Evolutionary conservation across 2,888 invertebrate genomes (phyloP).

Genomic region (Lathronympha strigana): DNA sequence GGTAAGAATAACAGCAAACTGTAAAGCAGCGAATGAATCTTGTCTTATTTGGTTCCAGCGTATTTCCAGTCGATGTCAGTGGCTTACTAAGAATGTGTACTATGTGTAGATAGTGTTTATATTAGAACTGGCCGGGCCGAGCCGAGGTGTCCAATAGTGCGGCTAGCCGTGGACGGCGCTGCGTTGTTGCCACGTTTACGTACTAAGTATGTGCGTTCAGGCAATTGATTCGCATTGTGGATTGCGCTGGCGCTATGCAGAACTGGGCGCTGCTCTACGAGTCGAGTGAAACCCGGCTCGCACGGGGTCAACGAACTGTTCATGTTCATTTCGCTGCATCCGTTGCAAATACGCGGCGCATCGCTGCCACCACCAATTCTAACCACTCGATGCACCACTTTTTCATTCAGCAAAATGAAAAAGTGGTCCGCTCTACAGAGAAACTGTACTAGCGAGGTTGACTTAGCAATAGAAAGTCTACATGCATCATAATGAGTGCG

Average conservation of each 20-base stretch:
- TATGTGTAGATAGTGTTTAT: conserved; percentile 40
- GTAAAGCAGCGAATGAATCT: conserved; percentile 5
- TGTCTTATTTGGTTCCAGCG: conserved; percentile 25
- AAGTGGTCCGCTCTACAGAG: conserved; percentile 67
- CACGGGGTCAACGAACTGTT: conserved; percentile 80
- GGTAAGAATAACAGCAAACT: not conserved
- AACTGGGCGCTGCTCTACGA: conserved; percentile 65
- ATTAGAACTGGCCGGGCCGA: conserved; percentile 36
- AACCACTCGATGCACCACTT: conserved; percentile 69
- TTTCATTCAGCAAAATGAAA: conserved; percentile 70
- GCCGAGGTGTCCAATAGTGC: conserved; percentile 37
- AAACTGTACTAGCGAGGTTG: conserved; percentile 60
- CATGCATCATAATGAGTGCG: conserved; percentile 50
- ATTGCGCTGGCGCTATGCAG: conserved; percentile 49
- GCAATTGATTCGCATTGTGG: conserved; percentile 58
- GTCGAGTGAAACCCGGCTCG: conserved; percentile 82
- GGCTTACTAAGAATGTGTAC: conserved; percentile 39
- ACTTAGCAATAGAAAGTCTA: conserved; percentile 65
- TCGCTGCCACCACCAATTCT: conserved; percentile 75
- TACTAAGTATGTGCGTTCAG: conserved; percentile 52
- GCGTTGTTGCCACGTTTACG: conserved; percentile 61
- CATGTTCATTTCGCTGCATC: conserved; percentile 84
- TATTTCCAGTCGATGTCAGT: conserved; percentile 39
- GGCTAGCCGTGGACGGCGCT: conserved; percentile 39
- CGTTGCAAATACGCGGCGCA: conserved; percentile 82